These are phyloP conservation scores for Caenorhabditis sp. DNA, from an alignment of 2,888 invertebrate genomes.

Conservation along the genomic window DNA sequence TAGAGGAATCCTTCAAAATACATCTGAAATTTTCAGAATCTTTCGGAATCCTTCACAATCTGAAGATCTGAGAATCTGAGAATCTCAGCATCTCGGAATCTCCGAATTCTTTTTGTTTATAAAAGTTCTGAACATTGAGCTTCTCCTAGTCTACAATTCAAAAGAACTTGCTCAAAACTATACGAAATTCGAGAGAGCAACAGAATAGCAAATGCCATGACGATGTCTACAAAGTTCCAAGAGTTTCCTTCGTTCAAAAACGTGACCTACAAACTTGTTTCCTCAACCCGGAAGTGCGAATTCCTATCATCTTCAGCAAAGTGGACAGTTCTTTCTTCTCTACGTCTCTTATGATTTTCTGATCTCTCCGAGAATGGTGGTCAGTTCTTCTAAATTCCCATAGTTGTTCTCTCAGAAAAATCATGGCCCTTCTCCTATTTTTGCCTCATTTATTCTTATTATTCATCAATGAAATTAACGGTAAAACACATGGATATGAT, in stretches of 20 bases:
- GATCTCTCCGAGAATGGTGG: neutral
- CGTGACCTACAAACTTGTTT: neutral
- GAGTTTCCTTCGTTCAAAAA: neutral
- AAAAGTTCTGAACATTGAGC: too few relatives aligned
- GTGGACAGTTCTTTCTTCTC: neutral
- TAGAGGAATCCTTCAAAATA: too few relatives aligned
- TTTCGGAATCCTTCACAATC: too few relatives aligned
- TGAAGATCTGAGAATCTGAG: too few relatives aligned
- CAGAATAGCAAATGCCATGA: neutral
- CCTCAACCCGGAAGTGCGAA: neutral
- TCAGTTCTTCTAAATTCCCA: neutral
- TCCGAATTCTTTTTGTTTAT: too few relatives aligned
- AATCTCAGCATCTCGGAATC: too few relatives aligned
- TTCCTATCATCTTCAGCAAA: neutral
- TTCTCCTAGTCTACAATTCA: too few relatives aligned
- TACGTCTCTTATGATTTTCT: neutral
- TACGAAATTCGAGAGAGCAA: neutral
- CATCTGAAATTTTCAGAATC: too few relatives aligned
- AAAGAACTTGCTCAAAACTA: neutral
- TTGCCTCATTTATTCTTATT: neutral
- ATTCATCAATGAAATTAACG: neutral
- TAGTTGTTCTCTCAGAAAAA: neutral
- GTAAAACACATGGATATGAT: neutral
- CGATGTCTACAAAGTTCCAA: neutral
- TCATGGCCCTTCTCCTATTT: neutral